Conservation (phyloP, 2,113 vertebrate genomes). For the Eublepharis macularius region DNA sequence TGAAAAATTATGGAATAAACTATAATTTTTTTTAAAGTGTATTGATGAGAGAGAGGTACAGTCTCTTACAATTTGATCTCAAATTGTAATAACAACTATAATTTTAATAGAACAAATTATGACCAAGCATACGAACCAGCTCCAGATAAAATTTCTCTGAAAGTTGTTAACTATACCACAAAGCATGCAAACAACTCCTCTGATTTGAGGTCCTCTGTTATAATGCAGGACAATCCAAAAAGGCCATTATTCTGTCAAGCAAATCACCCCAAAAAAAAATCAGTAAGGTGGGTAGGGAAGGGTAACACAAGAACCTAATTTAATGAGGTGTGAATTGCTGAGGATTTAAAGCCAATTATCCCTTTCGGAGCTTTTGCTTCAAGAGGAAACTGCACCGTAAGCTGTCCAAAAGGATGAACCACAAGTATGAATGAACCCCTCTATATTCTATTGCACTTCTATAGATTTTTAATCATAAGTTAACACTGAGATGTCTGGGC, state of each 20-base stretch:
- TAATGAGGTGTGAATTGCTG: slow-evolving; percentile 13
- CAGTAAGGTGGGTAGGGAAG: neutral
- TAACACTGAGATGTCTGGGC: neutral
- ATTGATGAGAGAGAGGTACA: too few species aligned
- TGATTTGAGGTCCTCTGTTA: neutral
- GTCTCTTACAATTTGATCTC: too few species aligned
- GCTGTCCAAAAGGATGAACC: neutral
- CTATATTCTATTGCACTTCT: slow-evolving; percentile 8
- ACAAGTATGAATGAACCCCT: slow-evolving; percentile 1
- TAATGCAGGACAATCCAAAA: neutral
- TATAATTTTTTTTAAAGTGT: too few species aligned
- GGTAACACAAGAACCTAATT: neutral
- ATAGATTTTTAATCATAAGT: slow-evolving; percentile 17
- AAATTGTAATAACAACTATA: too few species aligned
- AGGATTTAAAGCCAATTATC: slow-evolving; percentile 8
- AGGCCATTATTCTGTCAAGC: neutral
- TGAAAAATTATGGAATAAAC: too few species aligned
- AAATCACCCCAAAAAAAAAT: neutral
- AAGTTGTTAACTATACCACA: too few species aligned
- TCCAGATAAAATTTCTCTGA: too few species aligned
- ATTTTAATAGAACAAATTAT: too few species aligned
- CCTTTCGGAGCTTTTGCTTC: neutral
- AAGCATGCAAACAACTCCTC: neutral
- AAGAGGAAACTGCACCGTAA: neutral
- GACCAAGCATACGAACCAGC: too few species aligned